phyloP scores from a whole-genome alignment of 2,113 vertebrate genomes.

The Phrynosoma blainvillii region DNA sequence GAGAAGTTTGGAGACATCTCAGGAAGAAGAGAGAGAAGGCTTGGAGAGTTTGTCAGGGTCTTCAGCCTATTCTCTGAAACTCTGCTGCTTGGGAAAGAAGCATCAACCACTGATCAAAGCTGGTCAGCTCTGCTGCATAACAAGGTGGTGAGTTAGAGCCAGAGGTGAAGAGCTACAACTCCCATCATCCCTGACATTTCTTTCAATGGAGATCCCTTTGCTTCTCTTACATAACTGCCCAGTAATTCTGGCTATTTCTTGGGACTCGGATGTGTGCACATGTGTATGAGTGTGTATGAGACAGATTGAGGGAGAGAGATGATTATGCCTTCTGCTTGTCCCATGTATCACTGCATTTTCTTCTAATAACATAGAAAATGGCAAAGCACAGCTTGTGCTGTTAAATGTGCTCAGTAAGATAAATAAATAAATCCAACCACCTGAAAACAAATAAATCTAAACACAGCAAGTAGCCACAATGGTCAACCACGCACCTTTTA shows the following conservation, averaged over 20 bases:
- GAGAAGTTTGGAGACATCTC: no score
- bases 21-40: no score
- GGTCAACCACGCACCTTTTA: constrained; percentile 4
- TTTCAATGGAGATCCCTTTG: neutral
- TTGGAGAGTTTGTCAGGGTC: no score
- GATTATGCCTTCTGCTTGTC: neutral
- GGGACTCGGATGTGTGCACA: neutral
- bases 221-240: neutral
- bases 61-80: no score
- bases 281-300: neutral
- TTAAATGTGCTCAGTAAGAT: constrained; percentile 26
- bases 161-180: no score
- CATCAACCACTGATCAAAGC: no score
- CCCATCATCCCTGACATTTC: no score
- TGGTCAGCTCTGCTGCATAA: no score
- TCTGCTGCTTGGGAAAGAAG: no score
- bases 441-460: constrained; percentile 29
- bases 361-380: neutral
- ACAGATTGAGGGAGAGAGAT: neutral
- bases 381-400: constrained; percentile 36
- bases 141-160: no score
- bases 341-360: neutral
- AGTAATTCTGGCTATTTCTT: neutral
- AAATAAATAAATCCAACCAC: constrained; percentile 27
- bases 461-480: neutral